phyloP scores from a whole-genome alignment of 2,797 vertebrate species.

The Antennarius maculatus region DNA sequence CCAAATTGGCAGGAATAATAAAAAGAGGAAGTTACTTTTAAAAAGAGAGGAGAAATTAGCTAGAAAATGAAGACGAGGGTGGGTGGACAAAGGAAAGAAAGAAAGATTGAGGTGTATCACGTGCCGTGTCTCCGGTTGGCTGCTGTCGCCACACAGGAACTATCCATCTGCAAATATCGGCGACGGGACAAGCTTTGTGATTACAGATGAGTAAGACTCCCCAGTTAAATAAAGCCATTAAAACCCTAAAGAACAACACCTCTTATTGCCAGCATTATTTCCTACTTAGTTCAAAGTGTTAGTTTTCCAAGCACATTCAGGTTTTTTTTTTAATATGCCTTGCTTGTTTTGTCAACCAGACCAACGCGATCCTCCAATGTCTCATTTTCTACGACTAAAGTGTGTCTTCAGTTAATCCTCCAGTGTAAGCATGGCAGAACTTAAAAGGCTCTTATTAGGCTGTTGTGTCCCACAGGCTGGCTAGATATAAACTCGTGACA shows the following conservation, averaged over 20 bases:
- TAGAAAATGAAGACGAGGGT: constrained; percentile 56
- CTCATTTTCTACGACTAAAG: constrained; percentile 75
- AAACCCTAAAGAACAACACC: constrained; percentile 30
- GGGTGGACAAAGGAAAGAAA: constrained; percentile 67
- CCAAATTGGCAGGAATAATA: constrained; percentile 81
- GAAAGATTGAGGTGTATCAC: constrained; percentile 56
- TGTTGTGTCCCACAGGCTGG: constrained; percentile 79
- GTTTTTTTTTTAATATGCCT: constrained; percentile 21
- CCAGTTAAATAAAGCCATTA: constrained; percentile 45
- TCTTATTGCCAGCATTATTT: constrained; percentile 40
- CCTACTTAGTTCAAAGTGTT: constrained; percentile 59
- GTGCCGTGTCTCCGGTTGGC: constrained; percentile 57
- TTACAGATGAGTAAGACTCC: constrained; percentile 34
- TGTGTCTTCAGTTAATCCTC: constrained; percentile 77
- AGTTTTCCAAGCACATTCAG: constrained; percentile 46
- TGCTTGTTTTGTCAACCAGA: constrained; percentile 67
- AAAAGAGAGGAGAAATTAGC: constrained; percentile 48
- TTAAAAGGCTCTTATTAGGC: constrained; percentile 82
- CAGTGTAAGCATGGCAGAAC: constrained; percentile 75
- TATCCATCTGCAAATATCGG: constrained; percentile 60
- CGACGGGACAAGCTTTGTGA: constrained; percentile 48
- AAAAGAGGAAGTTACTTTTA: constrained; percentile 73
- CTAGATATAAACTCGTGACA: constrained; percentile 75
- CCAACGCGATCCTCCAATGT: constrained; percentile 60
- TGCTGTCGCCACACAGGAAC: constrained; percentile 55